Base-by-base conservation (phyloP, 2,888 invertebrate genomes). In the Dryococelus australis region DNA sequence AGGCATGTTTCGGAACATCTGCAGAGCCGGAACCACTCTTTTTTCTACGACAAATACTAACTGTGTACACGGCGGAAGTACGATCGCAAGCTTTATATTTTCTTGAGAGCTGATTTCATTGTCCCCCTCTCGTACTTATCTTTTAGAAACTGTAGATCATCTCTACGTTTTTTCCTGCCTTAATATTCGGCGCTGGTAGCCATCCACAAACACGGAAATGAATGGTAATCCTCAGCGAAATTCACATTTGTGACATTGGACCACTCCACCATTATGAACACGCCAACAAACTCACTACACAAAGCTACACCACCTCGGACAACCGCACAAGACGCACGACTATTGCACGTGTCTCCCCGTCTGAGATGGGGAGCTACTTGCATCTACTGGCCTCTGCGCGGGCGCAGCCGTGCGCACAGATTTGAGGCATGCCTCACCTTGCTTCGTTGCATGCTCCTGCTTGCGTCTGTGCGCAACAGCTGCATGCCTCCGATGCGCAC, bases 131-230 rank as follows among this genome's bases (percentile, higher is more conserved):
- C 65, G 24, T 65, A 10, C 6, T 65, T 65, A 24, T 65, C 65
- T 65, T 65, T 65, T 65, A 65, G 65, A 65, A 16, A 16, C 65
- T 65, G 65, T 65, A 65, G 65, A 65, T 8, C 65, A 24, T 24
- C 65, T 12, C 65, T 16, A 65, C 65, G 65, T 65, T 65, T 65
- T 24, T 65, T 65, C n/a, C 65, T 5, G 6, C 24, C 65, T 65
- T 65, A 12, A 20, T 65, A 65, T 0, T 65, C 65, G 24, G 65
- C 65, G 65, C 65, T 12, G 0, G 65, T 65, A 65, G 65, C 10
- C 65, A 65, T 65, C 65, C 65, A 65, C 65, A 65, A 65, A 65
- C 65, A 65, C 6, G 65, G 65, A 65, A 65, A 65, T 65, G 65
- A 20, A 65, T 65, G 65, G 65, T 65, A 65, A 65, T 65, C 65